phyloP scores from a whole-genome alignment of 2,113 vertebrate species.

The Anas platyrhynchos region DNA sequence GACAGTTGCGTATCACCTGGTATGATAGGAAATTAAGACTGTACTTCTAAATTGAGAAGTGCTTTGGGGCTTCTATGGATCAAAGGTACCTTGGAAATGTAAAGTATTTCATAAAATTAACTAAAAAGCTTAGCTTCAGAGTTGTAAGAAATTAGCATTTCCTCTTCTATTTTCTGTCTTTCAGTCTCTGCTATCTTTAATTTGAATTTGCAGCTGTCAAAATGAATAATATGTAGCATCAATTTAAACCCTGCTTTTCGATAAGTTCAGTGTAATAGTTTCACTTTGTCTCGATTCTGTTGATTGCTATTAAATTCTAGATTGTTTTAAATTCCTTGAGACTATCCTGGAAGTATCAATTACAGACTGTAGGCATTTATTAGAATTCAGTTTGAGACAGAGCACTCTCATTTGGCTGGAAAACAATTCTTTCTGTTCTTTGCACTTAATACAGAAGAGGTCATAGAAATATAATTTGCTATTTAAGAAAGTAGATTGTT shows the following conservation, averaged over 20 bases:
- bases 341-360: slow-evolving; percentile 74
- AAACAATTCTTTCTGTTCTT: slow-evolving; percentile 33
- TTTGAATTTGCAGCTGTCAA: slow-evolving; percentile 83
- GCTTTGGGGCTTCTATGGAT: background rate
- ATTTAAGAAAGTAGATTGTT: slow-evolving; percentile 29
- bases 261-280: slow-evolving; percentile 77
- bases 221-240: slow-evolving; percentile 82
- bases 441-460: slow-evolving; percentile 24
- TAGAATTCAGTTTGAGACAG: slow-evolving; percentile 72
- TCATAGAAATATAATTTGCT: slow-evolving; percentile 31
- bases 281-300: slow-evolving; percentile 80
- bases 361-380: slow-evolving; percentile 77
- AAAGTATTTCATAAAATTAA: slow-evolving; percentile 69
- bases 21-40: background rate
- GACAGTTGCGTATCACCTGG: background rate
- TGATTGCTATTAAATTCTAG: slow-evolving; percentile 80
- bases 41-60: background rate
- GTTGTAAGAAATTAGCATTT: slow-evolving; percentile 78
- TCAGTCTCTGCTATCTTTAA: slow-evolving; percentile 76
- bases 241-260: slow-evolving; percentile 78
- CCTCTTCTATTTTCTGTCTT: slow-evolving; percentile 66
- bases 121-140: slow-evolving; percentile 69
- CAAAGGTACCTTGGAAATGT: slow-evolving; percentile 54
- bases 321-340: slow-evolving; percentile 81
- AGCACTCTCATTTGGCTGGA: slow-evolving; percentile 35